Evolutionary conservation across 2,797 vertebrate genomes (phyloP).

Genomic region (Capromys pilorides): DNA sequence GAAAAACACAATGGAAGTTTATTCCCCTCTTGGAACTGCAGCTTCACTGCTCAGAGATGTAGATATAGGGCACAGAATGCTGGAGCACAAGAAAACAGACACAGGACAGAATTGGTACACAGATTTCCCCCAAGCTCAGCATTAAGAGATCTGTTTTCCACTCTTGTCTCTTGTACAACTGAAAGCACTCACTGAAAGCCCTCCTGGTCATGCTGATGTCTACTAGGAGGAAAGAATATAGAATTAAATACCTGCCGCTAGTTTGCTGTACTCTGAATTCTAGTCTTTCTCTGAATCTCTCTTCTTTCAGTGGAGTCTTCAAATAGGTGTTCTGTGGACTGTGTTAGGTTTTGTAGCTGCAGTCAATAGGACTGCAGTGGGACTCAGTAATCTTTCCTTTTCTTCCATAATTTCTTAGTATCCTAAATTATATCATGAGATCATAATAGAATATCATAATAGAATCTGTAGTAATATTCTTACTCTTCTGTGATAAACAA

Average conservation of each 20-base stretch:
- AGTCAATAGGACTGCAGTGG: not conserved
- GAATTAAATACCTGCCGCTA: not conserved
- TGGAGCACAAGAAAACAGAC: not conserved
- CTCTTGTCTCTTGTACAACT: not conserved
- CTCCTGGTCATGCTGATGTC: not conserved
- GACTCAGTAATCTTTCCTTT: not conserved
- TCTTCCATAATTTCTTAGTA: not conserved
- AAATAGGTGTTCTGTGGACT: not conserved
- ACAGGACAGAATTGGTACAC: not conserved
- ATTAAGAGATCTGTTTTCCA: not conserved
- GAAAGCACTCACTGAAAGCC: not conserved
- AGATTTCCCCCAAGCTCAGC: not conserved
- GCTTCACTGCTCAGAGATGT: not conserved
- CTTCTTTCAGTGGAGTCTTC: not conserved
- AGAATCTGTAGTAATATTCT: not conserved
- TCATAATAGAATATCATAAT: too few relatives aligned
- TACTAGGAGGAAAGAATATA: not conserved
- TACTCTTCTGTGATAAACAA: not conserved
- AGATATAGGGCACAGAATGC: not conserved
- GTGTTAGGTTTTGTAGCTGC: not conserved
- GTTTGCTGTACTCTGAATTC: not conserved
- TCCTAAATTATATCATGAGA: not conserved
- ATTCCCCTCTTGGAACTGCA: not conserved
- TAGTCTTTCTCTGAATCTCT: not conserved
- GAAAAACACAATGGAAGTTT: not conserved